A percentile compares a stretch with the other conserved stretches of the same genome.
Evolutionary conservation across 2,888 invertebrate genomes (phyloP).

Genomic region (Hypercompe scribonia): DNA sequence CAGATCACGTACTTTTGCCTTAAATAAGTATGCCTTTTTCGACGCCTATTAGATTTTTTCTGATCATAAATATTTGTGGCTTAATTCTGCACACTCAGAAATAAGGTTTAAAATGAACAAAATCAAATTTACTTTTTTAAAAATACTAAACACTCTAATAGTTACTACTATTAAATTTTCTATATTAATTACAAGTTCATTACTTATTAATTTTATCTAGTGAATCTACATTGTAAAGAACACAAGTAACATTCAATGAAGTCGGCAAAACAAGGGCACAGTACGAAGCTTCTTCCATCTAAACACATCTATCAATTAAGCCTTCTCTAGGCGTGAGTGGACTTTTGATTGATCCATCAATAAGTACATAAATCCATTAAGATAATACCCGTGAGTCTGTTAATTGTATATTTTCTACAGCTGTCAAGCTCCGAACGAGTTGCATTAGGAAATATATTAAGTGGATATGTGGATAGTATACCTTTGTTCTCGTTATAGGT

Average conservation of each 20-base stretch:
- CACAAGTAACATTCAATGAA: conserved; percentile 41
- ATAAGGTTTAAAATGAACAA: no score
- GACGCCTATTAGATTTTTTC: no score
- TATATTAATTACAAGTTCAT: neutral
- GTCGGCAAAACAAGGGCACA: conserved; percentile 60
- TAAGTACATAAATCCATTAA: conserved; percentile 85
- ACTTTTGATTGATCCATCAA: conserved; percentile 84
- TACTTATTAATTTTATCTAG: neutral
- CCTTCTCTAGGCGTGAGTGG: conserved; percentile 63
- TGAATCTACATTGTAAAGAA: neutral
- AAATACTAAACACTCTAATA: no score
- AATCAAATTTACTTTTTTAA: no score
- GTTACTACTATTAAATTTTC: neutral
- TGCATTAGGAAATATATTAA: conserved; percentile 36
- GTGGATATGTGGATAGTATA: conserved; percentile 16
- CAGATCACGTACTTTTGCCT: no score
- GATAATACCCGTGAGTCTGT: conserved; percentile 75
- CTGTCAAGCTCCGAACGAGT: conserved; percentile 58
- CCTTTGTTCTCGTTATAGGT: conserved; percentile 8
- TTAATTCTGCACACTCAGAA: no score
- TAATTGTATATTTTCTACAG: conserved; percentile 82
- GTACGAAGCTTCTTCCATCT: conserved; percentile 44
- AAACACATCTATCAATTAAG: conserved; percentile 80
- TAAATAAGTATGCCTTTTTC: no score
- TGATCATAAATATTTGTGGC: no score